A percentile compares a stretch with the other conserved stretches of the same genome.
These are phyloP conservation scores for Dorcus hopei DNA, from an alignment of 2,888 invertebrate genomes.

Conservation along the genomic window DNA sequence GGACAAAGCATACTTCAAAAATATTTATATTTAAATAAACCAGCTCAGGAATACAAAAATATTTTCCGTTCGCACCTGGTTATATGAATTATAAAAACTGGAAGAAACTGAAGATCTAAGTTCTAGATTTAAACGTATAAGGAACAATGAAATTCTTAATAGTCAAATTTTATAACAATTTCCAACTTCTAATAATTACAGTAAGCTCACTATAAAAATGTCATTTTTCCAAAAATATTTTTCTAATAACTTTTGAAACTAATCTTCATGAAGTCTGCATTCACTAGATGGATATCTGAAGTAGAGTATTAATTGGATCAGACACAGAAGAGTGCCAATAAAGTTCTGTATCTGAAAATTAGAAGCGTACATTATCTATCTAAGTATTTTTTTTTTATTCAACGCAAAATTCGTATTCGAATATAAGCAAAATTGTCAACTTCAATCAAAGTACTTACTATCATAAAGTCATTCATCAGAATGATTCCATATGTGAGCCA, in stretches of 20 bases:
- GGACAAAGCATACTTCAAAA: too few species aligned
- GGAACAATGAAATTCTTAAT: too few species aligned
- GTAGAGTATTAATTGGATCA: slow-evolving; percentile 65
- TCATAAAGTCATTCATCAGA: slow-evolving; percentile 70
- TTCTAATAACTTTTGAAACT: neutral
- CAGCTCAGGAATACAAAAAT: too few species aligned
- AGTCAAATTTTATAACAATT: too few species aligned
- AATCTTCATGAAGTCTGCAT: slow-evolving; percentile 4
- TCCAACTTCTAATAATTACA: too few species aligned
- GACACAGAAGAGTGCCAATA: slow-evolving; percentile 60
- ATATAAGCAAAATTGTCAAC: neutral
- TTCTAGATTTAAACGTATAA: too few species aligned
- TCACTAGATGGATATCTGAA: slow-evolving; percentile 59
- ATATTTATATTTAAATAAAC: too few species aligned
- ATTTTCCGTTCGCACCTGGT: too few species aligned
- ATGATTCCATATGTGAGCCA: slow-evolving; percentile 82
- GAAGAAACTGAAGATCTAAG: too few species aligned
- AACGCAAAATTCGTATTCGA: neutral
- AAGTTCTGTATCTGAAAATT: slow-evolving; percentile 68
- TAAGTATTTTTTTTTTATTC: neutral
- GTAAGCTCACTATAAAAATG: too few species aligned
- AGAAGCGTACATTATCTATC: neutral
- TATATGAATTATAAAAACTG: too few species aligned
- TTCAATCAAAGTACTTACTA: slow-evolving; percentile 58
- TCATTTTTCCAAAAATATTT: too few species aligned